These are phyloP conservation scores for Sycophaga agraensis DNA, from an alignment of 1,140 invertebrate genomes.

Conservation along the genomic window DNA sequence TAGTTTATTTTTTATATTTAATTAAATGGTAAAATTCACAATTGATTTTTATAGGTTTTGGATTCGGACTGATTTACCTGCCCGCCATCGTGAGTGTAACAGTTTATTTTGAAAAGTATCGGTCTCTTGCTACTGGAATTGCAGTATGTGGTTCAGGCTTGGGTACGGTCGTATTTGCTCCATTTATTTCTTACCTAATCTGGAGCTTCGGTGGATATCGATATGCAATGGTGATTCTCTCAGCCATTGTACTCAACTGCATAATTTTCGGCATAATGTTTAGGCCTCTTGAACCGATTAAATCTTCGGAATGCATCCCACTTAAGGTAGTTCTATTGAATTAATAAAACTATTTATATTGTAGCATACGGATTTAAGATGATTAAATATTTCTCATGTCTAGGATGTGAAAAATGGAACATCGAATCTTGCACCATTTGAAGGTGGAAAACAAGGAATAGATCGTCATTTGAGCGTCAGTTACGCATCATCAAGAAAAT, in stretches of 20 bases:
- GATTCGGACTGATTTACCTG: slow-evolving; percentile 91
- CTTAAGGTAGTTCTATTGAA: slow-evolving; percentile 32
- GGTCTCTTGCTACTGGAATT: slow-evolving; percentile 90
- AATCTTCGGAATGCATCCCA: slow-evolving; percentile 29
- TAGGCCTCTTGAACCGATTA: slow-evolving; percentile 63
- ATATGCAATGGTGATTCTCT: slow-evolving; percentile 77
- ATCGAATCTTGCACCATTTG: neutral
- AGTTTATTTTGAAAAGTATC: slow-evolving; percentile 88
- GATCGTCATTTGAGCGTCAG: slow-evolving; percentile 7
- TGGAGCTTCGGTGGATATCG: slow-evolving; percentile 68
- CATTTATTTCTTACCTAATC: slow-evolving; percentile 71
- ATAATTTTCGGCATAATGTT: slow-evolving; percentile 83
- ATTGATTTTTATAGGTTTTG: slow-evolving; percentile 71
- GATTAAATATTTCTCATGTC: no score
- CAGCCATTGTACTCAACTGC: slow-evolving; percentile 79
- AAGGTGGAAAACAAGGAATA: neutral
- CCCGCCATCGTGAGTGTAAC: slow-evolving; percentile 94
- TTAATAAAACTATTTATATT: no score
- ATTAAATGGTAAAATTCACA: no score
- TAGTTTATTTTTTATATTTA: no score
- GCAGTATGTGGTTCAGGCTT: slow-evolving; percentile 92
- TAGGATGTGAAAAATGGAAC: slow-evolving; percentile 8
- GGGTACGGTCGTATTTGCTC: slow-evolving; percentile 82
- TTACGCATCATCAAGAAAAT: neutral
- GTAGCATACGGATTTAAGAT: no score